These are phyloP conservation scores for Hippocampus mohnikei DNA, from an alignment of 2,113 vertebrate genomes.

Conservation along the genomic window DNA sequence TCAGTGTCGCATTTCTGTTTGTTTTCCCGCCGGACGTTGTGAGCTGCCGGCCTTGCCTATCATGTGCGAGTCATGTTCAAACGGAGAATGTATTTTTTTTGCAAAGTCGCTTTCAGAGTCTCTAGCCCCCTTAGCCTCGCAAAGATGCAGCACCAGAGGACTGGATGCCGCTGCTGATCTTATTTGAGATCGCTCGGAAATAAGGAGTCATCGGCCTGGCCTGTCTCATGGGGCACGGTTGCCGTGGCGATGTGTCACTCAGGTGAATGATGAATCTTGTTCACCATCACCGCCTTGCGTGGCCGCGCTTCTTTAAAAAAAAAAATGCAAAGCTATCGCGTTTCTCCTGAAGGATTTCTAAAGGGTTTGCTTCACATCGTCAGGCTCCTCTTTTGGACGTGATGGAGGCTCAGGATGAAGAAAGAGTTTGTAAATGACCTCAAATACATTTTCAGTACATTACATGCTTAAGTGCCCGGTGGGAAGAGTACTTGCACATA, in stretches of 20 bases:
- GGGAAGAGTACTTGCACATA: constrained; percentile 23
- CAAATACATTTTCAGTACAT: constrained; percentile 37
- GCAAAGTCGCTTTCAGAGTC: constrained; percentile 32
- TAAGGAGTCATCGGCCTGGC: constrained; percentile 53
- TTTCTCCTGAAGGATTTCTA: constrained; percentile 13
- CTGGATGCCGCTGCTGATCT: constrained; percentile 40
- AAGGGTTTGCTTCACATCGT: neutral
- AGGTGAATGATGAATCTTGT: constrained; percentile 51
- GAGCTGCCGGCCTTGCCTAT: constrained; percentile 45
- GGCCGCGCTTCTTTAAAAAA: constrained; percentile 22
- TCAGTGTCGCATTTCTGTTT: constrained; percentile 54
- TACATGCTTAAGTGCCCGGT: neutral
- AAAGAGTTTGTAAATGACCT: constrained; percentile 4
- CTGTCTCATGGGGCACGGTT: constrained; percentile 58
- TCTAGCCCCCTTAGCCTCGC: constrained; percentile 16
- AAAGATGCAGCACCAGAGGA: constrained; percentile 24
- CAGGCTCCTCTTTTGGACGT: constrained; percentile 15
- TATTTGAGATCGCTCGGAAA: constrained; percentile 42
- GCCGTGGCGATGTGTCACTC: constrained; percentile 44
- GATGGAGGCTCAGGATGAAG: constrained; percentile 14
- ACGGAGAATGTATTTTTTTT: constrained; percentile 31
- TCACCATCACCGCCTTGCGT: constrained; percentile 33
- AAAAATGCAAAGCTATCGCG: constrained; percentile 32
- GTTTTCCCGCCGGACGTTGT: constrained; percentile 25
- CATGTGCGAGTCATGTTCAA: constrained; percentile 40